Evolutionary conservation across 1,140 invertebrate species (phyloP).

Genomic region (Zaprionus kolodkinae): DNA sequence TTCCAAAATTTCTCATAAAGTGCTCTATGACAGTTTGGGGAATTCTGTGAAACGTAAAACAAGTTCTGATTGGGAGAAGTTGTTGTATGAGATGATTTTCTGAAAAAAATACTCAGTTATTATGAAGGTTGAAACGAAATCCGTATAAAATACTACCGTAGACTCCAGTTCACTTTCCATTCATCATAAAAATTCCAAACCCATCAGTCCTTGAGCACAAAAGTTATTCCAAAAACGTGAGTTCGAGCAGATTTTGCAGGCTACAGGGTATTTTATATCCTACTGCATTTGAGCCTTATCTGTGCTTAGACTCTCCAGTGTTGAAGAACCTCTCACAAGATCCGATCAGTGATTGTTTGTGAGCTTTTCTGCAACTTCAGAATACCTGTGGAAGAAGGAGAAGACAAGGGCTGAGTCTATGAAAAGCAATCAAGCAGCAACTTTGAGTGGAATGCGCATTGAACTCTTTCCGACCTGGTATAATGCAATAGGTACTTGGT

Average conservation of each 20-base stretch:
- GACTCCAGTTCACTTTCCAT: too few species aligned
- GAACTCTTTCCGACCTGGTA: constrained; percentile 36
- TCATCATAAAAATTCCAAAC: not conserved
- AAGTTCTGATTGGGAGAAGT: constrained; percentile 52
- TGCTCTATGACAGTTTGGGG: constrained; percentile 70
- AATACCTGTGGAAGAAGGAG: not conserved
- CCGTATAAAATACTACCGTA: too few species aligned
- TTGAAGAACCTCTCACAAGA: not conserved
- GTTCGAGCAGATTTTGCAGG: too few species aligned
- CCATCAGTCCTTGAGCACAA: too few species aligned
- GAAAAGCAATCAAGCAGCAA: constrained; percentile 60
- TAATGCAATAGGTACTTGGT: not conserved
- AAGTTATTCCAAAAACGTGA: too few species aligned
- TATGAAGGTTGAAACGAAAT: too few species aligned
- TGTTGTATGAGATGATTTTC: not conserved
- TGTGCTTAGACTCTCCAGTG: not conserved
- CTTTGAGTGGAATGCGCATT: constrained; percentile 42
- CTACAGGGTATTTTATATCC: not conserved
- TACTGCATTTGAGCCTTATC: not conserved
- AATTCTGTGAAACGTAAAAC: constrained; percentile 36
- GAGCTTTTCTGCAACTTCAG: constrained; percentile 16
- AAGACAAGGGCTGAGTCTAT: constrained; percentile 1
- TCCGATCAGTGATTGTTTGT: not conserved
- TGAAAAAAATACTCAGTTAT: too few species aligned
- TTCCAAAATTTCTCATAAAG: constrained; percentile 74